phyloP scores from a whole-genome alignment of 1,140 invertebrate species.

The Vollenhovia emeryi region DNA sequence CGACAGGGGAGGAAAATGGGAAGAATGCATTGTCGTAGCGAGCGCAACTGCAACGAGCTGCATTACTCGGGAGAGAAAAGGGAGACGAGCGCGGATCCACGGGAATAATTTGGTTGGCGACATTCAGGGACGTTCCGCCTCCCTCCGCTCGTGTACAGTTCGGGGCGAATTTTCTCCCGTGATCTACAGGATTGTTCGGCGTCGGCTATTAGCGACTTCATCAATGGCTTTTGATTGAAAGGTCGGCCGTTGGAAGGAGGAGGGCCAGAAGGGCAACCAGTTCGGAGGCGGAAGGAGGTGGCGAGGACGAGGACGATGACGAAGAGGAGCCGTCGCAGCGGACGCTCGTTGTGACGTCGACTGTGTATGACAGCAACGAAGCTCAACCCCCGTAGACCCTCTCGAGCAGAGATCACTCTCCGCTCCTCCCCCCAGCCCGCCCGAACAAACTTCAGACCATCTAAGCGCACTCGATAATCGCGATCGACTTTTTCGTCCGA shows the following conservation, averaged over 20 bases:
- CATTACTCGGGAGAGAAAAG: not conserved
- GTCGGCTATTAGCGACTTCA: constrained; percentile 48
- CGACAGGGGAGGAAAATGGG: not conserved
- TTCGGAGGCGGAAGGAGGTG: constrained; percentile 29
- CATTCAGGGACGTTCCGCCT: not conserved
- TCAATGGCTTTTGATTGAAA: constrained; percentile 64
- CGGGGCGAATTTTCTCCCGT: constrained; percentile 36
- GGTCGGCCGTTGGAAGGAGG: constrained; percentile 33
- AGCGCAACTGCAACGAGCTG: not conserved
- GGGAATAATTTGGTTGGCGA: constrained; percentile 34
- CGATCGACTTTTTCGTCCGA: constrained; percentile 64
- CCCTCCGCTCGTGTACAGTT: not conserved
- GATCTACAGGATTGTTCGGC: constrained; percentile 46
- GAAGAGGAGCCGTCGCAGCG: constrained; percentile 8
- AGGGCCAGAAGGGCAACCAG: constrained; percentile 51
- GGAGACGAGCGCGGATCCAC: not conserved
- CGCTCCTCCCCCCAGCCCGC: not conserved
- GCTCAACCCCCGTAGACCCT: constrained; percentile 20
- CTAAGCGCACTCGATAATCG: constrained; percentile 57
- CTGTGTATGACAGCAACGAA: constrained; percentile 65
- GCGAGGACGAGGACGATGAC: constrained; percentile 25
- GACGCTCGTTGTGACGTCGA: constrained; percentile 45
- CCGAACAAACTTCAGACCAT: constrained; percentile 56
- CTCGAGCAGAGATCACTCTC: constrained; percentile 40
- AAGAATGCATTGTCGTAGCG: not conserved